Conservation (phyloP, 2,797 vertebrate genomes). For the Phrynocephalus forsythii region DNA sequence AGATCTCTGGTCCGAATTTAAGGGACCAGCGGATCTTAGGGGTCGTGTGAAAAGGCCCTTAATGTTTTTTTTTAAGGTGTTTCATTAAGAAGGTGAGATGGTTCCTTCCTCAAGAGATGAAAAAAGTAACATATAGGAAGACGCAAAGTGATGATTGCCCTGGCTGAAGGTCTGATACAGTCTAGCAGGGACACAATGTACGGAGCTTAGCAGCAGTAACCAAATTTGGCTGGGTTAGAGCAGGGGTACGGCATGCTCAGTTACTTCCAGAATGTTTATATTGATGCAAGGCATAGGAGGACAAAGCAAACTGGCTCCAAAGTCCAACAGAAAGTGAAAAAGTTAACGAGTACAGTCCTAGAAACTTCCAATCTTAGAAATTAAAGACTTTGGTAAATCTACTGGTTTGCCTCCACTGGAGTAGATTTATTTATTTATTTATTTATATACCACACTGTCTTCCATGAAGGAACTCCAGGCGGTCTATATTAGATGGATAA, state of each 20-base stretch:
- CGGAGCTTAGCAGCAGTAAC: constrained; percentile 31
- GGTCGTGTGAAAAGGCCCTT: too few species aligned
- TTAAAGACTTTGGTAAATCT: constrained; percentile 16
- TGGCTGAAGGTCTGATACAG: constrained; percentile 18
- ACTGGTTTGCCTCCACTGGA: background rate
- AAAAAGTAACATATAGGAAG: constrained; percentile 39
- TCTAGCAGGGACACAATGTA: constrained; percentile 6
- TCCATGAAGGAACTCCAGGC: too few species aligned
- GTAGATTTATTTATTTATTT: too few species aligned
- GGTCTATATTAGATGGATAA: too few species aligned
- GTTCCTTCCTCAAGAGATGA: background rate
- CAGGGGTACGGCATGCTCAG: constrained; percentile 6
- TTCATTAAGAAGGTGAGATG: constrained; percentile 27
- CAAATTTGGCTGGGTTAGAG: background rate
- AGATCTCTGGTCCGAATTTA: too few species aligned
- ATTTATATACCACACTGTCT: too few species aligned
- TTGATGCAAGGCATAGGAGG: background rate
- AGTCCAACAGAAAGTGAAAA: constrained; percentile 34
- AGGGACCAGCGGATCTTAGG: too few species aligned
- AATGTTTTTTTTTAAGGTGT: constrained; percentile 7
- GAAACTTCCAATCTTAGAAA: constrained; percentile 7
- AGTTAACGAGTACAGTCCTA: constrained; percentile 33
- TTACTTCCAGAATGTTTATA: background rate
- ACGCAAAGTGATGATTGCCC: constrained; percentile 5
- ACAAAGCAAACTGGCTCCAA: constrained; percentile 15